Evolutionary conservation across 2,888 invertebrate genomes (phyloP), one percentile per base, ranked within the genome.

Genomic region (Synanthedon vespiformis): DNA sequence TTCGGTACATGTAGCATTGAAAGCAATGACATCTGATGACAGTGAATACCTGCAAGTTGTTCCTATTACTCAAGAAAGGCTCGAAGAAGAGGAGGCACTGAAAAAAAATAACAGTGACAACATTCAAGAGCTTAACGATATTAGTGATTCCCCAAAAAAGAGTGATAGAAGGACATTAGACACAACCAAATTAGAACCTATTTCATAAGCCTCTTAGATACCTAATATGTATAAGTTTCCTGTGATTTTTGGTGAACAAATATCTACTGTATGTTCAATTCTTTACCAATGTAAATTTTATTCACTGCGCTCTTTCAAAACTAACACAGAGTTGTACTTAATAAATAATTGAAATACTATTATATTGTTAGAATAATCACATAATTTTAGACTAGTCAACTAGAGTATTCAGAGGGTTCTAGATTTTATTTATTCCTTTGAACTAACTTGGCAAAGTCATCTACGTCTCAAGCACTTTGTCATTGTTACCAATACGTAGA

Each of bases 331-430:
- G 44, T 44, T 13, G 6, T 14, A n/a, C 14, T 44, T 44, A 44
- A 44, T 44, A 44, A 44, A 13, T 44, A 44, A 13, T 48, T 48
- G 8, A 48, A 10, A 48, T 13, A 18, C 16, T 48, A 16, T 16
- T 16, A 11, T 48, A 48, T 48, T 48, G 22, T 18, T 48, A 48
- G 16, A 12, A 48, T 18, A 48, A 27, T 51, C 40, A 58, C 58
- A 58, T 63, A 59, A 62, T 65, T 71, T 71, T 83, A 83, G 83
- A 85, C 86, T 87, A 86, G 86, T 87, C 86, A 87, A 77, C 74
- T 79, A 78, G 77, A 73, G 70, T 59, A 58, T 60, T 70, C 67
- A 63, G 75, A 71, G 67, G 68, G 70, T 72, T 71, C 72, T 78
- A 78, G 74, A 73, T 74, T 48, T 22, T 80, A 83, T 83, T 83